Evolutionary conservation across 2,888 invertebrate species (phyloP).

Genomic region (Synanthedon myopaeformis): DNA sequence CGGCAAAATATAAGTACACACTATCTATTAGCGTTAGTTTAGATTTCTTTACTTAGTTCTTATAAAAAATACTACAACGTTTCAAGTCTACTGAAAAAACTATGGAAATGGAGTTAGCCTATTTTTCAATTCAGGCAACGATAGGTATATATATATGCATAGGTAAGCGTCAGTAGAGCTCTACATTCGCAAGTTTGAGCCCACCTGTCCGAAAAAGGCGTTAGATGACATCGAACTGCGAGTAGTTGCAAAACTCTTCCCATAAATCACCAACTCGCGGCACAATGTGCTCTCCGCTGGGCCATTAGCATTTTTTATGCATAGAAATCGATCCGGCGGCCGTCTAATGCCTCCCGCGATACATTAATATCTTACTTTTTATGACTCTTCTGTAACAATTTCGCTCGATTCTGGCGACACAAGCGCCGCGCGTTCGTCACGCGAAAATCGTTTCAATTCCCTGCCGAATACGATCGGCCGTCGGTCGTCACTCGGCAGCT

Average conservation of each 20-base stretch:
- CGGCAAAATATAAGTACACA: too few species aligned
- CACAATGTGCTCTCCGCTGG: constrained; percentile 47
- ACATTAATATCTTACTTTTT: constrained; percentile 72
- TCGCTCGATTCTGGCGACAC: constrained; percentile 29
- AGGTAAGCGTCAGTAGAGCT: too few species aligned
- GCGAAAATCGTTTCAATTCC: not conserved
- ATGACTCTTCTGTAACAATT: constrained; percentile 66
- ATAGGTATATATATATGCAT: too few species aligned
- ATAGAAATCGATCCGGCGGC: constrained; percentile 66
- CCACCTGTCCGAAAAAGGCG: constrained; percentile 39
- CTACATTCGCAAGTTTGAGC: not conserved
- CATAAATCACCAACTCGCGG: constrained; percentile 60
- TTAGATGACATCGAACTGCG: constrained; percentile 33
- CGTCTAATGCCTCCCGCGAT: constrained; percentile 70
- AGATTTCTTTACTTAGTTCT: too few species aligned
- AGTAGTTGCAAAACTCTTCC: constrained; percentile 41
- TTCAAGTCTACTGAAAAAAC: too few species aligned
- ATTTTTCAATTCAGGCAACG: too few species aligned
- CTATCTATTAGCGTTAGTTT: too few species aligned
- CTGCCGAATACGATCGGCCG: not conserved
- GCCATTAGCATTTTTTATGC: constrained; percentile 71
- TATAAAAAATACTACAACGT: too few species aligned
- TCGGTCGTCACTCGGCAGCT: not conserved
- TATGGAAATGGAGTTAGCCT: too few species aligned
- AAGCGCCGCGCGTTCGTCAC: constrained; percentile 16